Base-by-base conservation (phyloP, 2,888 invertebrate species). In the Schizotus pectinicornis region DNA sequence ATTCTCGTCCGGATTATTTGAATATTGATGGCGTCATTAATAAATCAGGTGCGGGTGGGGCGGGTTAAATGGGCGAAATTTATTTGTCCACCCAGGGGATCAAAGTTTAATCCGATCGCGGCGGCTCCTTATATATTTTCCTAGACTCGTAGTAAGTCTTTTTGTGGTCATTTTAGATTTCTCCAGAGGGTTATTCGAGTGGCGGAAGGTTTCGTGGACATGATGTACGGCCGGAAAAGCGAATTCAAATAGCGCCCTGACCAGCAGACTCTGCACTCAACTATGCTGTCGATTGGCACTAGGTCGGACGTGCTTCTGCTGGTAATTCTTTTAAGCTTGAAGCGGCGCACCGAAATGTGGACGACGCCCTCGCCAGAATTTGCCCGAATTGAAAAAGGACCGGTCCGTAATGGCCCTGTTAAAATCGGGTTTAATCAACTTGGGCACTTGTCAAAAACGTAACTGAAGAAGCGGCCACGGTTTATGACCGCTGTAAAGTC, bases 211-310 rank as follows among this genome's bases (percentile, higher is more conserved):
- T 65, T 63, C 61, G 56, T 53, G 61, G 66, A 67, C 73, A 74
- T 74, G 75, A 75, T 74, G 68, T 72, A 74, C 72, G 68, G 66
- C 65, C 63, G 67, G 66, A 71, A 67, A 67, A 64, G 67, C 62
- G 71, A 68, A 74, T 73, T 71, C 71, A 70, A 72, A 74, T 74
- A 64, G 68, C 65, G 32, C 50, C 53, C 50, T 9, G 50, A 54
- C 48, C 46, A 38, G 63, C 64, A 63, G 56, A 55, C 57, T 56
- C 50, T 63, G 58, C 61, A 64, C 65, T 69, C 65, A 67, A 50
- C 61, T 65, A 67, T 70, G 64, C 69, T 62, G 67, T 65, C 51
- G 68, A 71, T 73, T 64, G 70, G 67, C 67, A 64, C 64, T 67
- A 65, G 48, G 35, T 14, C 43, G 58, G 58, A 72, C 73, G 73